Percentiles rank a stretch among this genome's conserved stretches.
phyloP scores from a whole-genome alignment of 2,888 invertebrate genomes.

The Drosophila nr. perissopoda region DNA sequence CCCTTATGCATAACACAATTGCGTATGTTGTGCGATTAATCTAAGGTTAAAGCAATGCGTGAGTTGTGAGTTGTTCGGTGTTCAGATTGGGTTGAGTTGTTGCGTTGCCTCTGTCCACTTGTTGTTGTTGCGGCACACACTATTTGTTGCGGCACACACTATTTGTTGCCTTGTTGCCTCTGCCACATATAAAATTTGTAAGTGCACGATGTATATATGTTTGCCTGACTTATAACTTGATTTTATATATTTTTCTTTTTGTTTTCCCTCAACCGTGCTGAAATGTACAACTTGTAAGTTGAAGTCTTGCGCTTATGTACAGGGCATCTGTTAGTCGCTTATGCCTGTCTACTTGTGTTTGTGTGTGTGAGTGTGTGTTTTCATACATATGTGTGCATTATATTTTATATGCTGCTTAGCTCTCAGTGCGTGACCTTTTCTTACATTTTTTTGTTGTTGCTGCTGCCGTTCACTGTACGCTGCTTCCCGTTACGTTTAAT shows the following conservation, averaged over 20 bases:
- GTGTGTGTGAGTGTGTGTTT: constrained; percentile 26
- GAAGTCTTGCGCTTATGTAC: neutral
- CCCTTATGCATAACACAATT: constrained; percentile 15
- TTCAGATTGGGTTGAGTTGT: constrained; percentile 4
- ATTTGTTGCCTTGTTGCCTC: constrained; percentile 52
- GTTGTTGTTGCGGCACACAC: constrained; percentile 28
- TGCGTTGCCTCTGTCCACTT: constrained; percentile 33
- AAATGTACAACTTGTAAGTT: neutral
- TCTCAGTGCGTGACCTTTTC: constrained; percentile 80
- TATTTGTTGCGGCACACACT: constrained; percentile 16
- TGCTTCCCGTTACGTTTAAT: constrained; percentile 33
- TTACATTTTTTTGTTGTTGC: constrained; percentile 62
- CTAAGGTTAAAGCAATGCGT: constrained; percentile 63
- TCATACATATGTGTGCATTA: constrained; percentile 49
- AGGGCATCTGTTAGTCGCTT: constrained; percentile 15
- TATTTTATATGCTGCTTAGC: constrained; percentile 78
- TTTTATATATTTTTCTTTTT: neutral
- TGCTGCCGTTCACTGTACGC: constrained; percentile 36
- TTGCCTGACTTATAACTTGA: neutral
- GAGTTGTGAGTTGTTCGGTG: constrained; percentile 21
- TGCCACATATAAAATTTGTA: constrained; percentile 9
- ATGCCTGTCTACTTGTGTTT: neutral
- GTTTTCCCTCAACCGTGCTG: neutral
- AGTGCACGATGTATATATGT: neutral
- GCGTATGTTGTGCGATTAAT: constrained; percentile 68